Percentiles rank a stretch among this genome's conserved stretches.
phyloP scores from a whole-genome alignment of 37 sponge, comb jelly and placozoan genomes.

The Theonella swinhoei region DNA sequence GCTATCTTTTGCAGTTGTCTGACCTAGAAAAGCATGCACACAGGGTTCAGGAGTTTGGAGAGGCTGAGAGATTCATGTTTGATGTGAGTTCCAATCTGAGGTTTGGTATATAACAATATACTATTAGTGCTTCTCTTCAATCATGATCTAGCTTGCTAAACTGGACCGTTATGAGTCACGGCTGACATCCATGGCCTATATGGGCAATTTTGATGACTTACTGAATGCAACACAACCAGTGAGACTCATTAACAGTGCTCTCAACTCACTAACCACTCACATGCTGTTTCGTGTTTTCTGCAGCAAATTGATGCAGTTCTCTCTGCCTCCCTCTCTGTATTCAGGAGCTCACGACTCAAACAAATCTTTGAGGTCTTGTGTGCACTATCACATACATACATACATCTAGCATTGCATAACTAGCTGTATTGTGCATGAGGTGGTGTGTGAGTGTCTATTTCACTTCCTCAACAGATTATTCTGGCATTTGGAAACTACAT shows the following conservation, averaged over 20 bases:
- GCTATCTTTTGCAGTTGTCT: constrained; percentile 23
- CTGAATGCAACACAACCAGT: constrained; percentile 65
- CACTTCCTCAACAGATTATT: constrained; percentile 54
- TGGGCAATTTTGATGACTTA: constrained; percentile 91
- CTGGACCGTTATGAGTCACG: constrained; percentile 76
- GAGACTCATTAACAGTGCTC: constrained; percentile 19
- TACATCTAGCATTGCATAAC: not conserved
- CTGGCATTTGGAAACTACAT: constrained; percentile 94
- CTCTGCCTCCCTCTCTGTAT: constrained; percentile 70
- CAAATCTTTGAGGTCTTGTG: constrained; percentile 81
- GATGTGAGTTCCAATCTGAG: constrained; percentile 43
- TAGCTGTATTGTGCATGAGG: not conserved
- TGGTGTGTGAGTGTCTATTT: not conserved
- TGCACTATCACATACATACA: not conserved
- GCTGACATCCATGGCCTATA: constrained; percentile 79
- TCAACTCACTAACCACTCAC: not conserved
- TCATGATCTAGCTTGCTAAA: constrained; percentile 61
- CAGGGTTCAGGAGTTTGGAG: constrained; percentile 61
- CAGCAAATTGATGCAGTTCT: constrained; percentile 77
- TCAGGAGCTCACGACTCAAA: constrained; percentile 71
- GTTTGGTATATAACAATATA: not conserved
- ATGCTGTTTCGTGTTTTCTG: not conserved
- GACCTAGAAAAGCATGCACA: constrained; percentile 58
- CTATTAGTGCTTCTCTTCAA: not conserved
- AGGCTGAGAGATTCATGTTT: constrained; percentile 85